Base-by-base conservation (phyloP, 2,888 invertebrate genomes). In the Pecten maximus region DNA sequence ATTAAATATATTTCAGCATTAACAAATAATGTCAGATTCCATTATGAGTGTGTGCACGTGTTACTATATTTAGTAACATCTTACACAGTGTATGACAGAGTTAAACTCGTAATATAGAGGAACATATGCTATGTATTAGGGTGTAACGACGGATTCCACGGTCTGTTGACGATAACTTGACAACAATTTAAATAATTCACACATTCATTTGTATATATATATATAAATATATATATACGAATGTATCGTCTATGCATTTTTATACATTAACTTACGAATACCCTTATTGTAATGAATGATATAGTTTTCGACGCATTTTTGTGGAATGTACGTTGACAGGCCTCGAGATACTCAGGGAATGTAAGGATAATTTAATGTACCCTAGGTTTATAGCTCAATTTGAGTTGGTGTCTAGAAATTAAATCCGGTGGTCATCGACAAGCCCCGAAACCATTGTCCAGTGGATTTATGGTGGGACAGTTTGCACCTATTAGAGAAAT, bases 101-200 rank as follows among this genome's bases (percentile, higher is more conserved):
- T n/a, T n/a, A n/a, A n/a, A n/a, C n/a, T n/a, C n/a, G n/a, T n/a
- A n/a, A 44, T 44, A 10, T 12, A 44, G 44, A 44, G 44, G 44
- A 44, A 44, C 44, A 44, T 44, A 10, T 44, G 6, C 12, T 44
- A 44, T 44, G 44, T 44, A 44, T n/a, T n/a, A n/a, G n/a, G n/a
- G n/a, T 44, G 12, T 10, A 35, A 35, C 35, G 15, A 74, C 35
- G 35, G 10, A 35, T 28, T 28, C 74, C 6, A 74, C 74, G 74
- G 35, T 74, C 74, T 74, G 74, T 35, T 74, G 74, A 35, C 74
- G 28, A 74, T 74, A 8, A 74, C 19, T 74, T 74, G 74, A 74
- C 74, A 74, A 74, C 74, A 74, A 35, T 74, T 74, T 74, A 74
- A 74, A 35, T 35, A 74, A 74, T 35, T 74, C 74, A 74, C 74